Percentiles rank a stretch among this genome's conserved stretches.
phyloP scores from a whole-genome alignment of 2,113 vertebrate genomes.

The Pseudorasbora parva region DNA sequence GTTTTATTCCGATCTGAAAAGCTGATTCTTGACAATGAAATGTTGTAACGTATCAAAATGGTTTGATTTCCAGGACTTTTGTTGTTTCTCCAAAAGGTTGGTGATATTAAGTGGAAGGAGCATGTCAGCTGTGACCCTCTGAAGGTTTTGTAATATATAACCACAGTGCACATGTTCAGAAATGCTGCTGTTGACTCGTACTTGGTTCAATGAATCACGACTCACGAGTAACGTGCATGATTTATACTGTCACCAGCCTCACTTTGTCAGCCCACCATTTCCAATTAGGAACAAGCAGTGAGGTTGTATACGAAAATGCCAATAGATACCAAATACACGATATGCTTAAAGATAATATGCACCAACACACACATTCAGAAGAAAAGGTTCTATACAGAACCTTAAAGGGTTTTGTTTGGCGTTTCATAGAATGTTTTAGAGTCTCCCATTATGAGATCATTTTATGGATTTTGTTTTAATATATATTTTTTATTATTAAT shows the following conservation, averaged over 20 bases:
- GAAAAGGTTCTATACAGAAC: too few species aligned
- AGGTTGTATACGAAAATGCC: not conserved
- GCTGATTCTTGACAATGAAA: conserved; percentile 43
- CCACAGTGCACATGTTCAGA: not conserved
- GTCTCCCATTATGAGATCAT: too few species aligned
- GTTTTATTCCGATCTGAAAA: conserved; percentile 41
- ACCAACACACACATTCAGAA: not conserved
- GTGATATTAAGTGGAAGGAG: conserved; percentile 30
- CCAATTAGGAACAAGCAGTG: not conserved
- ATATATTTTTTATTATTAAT: too few species aligned
- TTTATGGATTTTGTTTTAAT: too few species aligned
- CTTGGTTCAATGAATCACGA: not conserved
- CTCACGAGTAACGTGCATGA: not conserved
- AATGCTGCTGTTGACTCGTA: conserved; percentile 17
- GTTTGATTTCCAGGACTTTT: conserved; percentile 36
- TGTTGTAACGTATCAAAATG: conserved; percentile 50
- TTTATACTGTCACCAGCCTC: not conserved
- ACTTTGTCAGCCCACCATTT: not conserved
- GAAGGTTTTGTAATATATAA: not conserved
- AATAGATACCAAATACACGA: not conserved
- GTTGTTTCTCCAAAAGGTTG: conserved; percentile 46
- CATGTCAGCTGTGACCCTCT: not conserved
- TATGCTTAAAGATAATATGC: not conserved
- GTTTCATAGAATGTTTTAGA: too few species aligned
- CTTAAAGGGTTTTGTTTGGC: too few species aligned